Evolutionary conservation across 2,888 invertebrate genomes (phyloP).

Genomic region (Hymenopus coronatus): DNA sequence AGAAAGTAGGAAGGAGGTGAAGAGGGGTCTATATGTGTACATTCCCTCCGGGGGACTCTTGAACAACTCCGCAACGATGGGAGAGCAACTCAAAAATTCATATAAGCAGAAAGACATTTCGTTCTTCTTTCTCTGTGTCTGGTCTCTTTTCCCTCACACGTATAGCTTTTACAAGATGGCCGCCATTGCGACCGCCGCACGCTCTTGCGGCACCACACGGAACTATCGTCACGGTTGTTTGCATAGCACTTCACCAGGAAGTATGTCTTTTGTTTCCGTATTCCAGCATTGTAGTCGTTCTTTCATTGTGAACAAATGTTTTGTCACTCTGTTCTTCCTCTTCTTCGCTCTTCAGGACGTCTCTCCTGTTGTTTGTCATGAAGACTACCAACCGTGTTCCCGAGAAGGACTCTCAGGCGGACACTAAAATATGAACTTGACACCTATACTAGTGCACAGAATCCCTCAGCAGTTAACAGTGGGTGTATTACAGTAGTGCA

Average conservation of each 20-base stretch:
- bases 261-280: background rate
- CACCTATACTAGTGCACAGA: background rate
- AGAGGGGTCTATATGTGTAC: constrained; percentile 1
- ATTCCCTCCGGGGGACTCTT: constrained; percentile 12
- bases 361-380: background rate
- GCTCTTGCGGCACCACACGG: constrained; percentile 24
- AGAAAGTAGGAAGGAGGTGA: background rate
- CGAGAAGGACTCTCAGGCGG: background rate
- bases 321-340: background rate
- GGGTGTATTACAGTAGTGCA: background rate
- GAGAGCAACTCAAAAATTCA: constrained; percentile 20
- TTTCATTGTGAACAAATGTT: background rate
- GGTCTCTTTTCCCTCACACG: background rate
- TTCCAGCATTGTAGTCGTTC: background rate
- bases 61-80: constrained; percentile 5
- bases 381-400: background rate
- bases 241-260: background rate
- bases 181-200: constrained; percentile 7
- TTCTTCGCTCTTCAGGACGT: background rate
- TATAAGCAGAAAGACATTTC: constrained; percentile 8
- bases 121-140: background rate
- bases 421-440: background rate
- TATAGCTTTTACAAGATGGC: constrained; percentile 15
- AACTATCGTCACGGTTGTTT: constrained; percentile 12
- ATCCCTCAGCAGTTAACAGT: background rate